Evolutionary conservation across 2,113 vertebrate species (phyloP), one percentile per base, ranked within the genome.

Genomic region (Mormyrus lacerda): DNA sequence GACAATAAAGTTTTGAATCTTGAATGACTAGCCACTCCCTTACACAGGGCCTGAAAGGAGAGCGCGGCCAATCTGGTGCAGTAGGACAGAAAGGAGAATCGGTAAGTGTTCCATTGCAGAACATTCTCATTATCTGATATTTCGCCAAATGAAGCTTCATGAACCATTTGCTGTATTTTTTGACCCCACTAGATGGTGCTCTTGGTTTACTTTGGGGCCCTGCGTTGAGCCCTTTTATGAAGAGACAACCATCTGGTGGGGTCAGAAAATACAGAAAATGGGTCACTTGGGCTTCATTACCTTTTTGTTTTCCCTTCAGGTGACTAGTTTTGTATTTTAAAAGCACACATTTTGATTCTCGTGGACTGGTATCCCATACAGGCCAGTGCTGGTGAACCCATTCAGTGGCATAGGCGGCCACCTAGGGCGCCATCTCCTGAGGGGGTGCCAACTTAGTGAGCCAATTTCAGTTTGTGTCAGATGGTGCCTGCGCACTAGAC

Each of bases 71-170:
- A 27, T 3, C 91, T 0, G 98, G 98, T 17, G 92, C 92, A 7
- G n/a, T 89, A 0, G 98, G 97, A 6, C 96, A 96, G 91, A 98
- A 98, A 92, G 98, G 98, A 91, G 98, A 99, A 91, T 96, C 95
- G 88, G 98, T 99, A 94, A 97, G 97, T 91, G 17, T 1, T 51
- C 19, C 7, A 50, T 2, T 19, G 73, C 35, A 19, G 5, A 13
- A 79, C 15, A 53, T 7, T 39, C 31, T 45, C 85, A 39, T 15
- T 31, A 31, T 21, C 39, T 47, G 82, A 84, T 47, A 47, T 84
- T 84, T 44, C 11, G 19, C 17, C 53, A 21, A 55, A 55, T 21
- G 53, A 55, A 55, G 1, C 19, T 55, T 55, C 53, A 55, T 55
- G 53, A 55, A 55, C 53, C 53, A 55, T 55, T 55, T 55, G 53